A percentile compares a stretch with the other conserved stretches of the same genome.
Conservation (phyloP, 2,113 vertebrate species). For the Neofelis nebulosa region DNA sequence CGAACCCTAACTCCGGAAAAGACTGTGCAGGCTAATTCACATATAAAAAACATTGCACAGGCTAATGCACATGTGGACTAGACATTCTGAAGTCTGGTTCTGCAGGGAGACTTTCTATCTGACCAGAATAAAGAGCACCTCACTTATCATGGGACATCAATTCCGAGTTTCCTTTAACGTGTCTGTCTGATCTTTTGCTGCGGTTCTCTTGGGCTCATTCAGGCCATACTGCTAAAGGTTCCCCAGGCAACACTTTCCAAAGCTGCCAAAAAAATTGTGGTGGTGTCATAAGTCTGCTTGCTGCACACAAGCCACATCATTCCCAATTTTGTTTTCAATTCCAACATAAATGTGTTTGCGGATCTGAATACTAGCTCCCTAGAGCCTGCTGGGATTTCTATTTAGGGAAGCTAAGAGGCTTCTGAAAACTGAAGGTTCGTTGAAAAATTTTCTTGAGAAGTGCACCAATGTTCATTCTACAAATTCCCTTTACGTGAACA, state of each 20-base stretch:
- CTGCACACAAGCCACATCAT: slow-evolving; percentile 75
- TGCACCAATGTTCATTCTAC: slow-evolving; percentile 37
- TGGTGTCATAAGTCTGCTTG: slow-evolving; percentile 74
- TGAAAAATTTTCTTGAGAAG: slow-evolving; percentile 71
- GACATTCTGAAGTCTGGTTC: background rate
- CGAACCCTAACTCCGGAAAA: background rate
- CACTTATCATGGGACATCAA: background rate
- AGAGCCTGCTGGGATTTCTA: slow-evolving; percentile 76
- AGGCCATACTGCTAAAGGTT: slow-evolving; percentile 68
- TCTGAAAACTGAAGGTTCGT: slow-evolving; percentile 77
- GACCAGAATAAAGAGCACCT: background rate
- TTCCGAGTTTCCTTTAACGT: background rate
- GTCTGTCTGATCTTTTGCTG: background rate
- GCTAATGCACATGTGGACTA: background rate
- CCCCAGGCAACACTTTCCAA: slow-evolving; percentile 76
- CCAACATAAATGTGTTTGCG: slow-evolving; percentile 79
- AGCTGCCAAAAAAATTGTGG: slow-evolving; percentile 69
- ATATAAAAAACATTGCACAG: background rate
- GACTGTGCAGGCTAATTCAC: background rate
- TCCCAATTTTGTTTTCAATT: slow-evolving; percentile 81
- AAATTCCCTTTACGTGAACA: background rate
- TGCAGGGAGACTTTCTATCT: background rate
- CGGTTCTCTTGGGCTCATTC: slow-evolving; percentile 46
- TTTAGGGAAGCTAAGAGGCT: slow-evolving; percentile 73
- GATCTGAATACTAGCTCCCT: slow-evolving; percentile 67